phyloP scores from a whole-genome alignment of 2,888 invertebrate species.

The Brenthis ino region DNA sequence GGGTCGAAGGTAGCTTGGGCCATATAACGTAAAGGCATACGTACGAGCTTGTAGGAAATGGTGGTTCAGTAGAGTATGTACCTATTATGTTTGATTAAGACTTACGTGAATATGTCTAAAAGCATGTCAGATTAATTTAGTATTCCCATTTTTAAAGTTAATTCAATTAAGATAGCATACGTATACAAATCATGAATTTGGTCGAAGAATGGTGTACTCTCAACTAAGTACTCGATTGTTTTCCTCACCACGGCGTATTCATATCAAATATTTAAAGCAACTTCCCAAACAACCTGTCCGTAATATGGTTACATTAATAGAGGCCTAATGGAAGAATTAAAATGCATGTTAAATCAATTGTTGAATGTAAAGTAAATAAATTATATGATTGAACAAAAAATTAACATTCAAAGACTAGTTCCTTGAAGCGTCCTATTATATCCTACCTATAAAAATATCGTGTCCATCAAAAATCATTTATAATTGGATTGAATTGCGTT shows the following conservation, averaged over 20 bases:
- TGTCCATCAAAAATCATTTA: conserved; percentile 6
- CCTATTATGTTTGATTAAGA: not conserved
- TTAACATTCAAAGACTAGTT: conserved; percentile 25
- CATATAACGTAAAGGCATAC: conserved; percentile 51
- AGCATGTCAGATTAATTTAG: conserved; percentile 4
- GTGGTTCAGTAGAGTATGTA: conserved; percentile 47
- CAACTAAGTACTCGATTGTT: too few relatives aligned
- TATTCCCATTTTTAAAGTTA: not conserved
- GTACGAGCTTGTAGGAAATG: conserved; percentile 77
- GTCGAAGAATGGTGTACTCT: too few relatives aligned
- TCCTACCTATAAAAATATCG: conserved; percentile 29
- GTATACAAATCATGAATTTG: too few relatives aligned
- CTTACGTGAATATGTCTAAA: not conserved
- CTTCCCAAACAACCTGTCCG: not conserved
- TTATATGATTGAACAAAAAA: conserved; percentile 20
- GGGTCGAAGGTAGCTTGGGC: conserved; percentile 56
- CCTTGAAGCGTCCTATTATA: conserved; percentile 31
- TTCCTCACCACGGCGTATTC: too few relatives aligned
- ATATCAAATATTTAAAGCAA: not conserved
- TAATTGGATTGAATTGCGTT: not conserved
- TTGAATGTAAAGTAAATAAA: conserved; percentile 33
- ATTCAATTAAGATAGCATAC: too few relatives aligned
- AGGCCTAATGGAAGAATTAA: conserved; percentile 36
- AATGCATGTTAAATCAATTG: conserved; percentile 25
- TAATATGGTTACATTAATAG: conserved; percentile 18